These are phyloP conservation scores for Salminus brasiliensis DNA, from an alignment of 2,113 vertebrate genomes.

Conservation along the genomic window DNA sequence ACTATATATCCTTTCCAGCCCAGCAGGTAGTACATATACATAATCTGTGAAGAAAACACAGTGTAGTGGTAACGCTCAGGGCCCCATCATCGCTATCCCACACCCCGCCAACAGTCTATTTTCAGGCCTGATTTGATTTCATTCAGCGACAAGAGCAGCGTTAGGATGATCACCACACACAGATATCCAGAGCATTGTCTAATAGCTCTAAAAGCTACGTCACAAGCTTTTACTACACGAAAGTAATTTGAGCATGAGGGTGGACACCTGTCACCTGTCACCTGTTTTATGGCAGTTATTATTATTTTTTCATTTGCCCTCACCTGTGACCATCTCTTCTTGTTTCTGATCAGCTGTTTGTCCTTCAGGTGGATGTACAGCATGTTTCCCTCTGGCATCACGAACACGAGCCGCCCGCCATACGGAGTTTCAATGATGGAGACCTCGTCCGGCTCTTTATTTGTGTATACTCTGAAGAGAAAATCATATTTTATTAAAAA, in stretches of 20 bases:
- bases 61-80: background rate
- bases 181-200: too few relatives aligned
- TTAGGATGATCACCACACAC: too few relatives aligned
- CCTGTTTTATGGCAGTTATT: too few relatives aligned
- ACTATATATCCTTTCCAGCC: constrained; percentile 79
- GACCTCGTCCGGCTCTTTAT: constrained; percentile 79
- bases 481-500: background rate
- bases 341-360: constrained; percentile 76
- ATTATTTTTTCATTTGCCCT: too few relatives aligned
- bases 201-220: too few relatives aligned
- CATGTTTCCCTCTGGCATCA: constrained; percentile 80
- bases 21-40: constrained; percentile 83
- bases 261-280: too few relatives aligned
- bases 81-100: too few relatives aligned
- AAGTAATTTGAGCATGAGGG: too few relatives aligned
- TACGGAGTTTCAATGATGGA: constrained; percentile 76
- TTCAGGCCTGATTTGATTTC: too few relatives aligned
- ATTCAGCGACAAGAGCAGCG: too few relatives aligned
- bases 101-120: too few relatives aligned
- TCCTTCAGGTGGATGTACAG: constrained; percentile 80
- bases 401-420: constrained; percentile 75
- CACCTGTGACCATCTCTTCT: constrained; percentile 85
- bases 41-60: constrained; percentile 70
- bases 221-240: too few relatives aligned
- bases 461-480: constrained; percentile 72